These are phyloP conservation scores for Brenthis hecate DNA, from an alignment of 2,888 invertebrate genomes.

Conservation along the genomic window DNA sequence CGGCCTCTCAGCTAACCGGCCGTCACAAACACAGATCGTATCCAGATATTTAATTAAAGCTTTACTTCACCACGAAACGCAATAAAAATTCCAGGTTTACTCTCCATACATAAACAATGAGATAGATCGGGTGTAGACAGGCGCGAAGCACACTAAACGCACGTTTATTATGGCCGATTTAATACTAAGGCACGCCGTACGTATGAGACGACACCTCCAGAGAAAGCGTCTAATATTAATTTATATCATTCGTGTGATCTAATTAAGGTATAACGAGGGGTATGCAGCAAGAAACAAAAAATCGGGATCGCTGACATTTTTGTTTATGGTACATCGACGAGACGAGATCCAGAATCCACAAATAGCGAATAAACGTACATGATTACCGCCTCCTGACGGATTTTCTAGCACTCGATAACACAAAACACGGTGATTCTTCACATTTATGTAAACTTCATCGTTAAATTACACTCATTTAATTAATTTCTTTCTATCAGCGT, in stretches of 20 bases:
- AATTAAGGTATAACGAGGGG: conserved; percentile 77
- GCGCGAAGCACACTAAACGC: conserved; percentile 75
- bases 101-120: conserved; percentile 83
- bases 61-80: conserved; percentile 63
- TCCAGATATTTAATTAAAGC: conserved; percentile 66
- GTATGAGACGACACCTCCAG: conserved; percentile 55
- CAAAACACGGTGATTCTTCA: conserved; percentile 76
- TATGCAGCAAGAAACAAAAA: conserved; percentile 82
- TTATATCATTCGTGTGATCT: conserved; percentile 79
- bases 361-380: conserved; percentile 81
- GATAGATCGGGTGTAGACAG: conserved; percentile 79
- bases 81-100: conserved; percentile 78
- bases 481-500: conserved; percentile 81
- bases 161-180: conserved; percentile 79
- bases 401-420: conserved; percentile 79
- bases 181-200: conserved; percentile 64
- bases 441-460: conserved; percentile 79
- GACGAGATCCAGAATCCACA: conserved; percentile 80
- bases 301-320: conserved; percentile 83
- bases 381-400: conserved; percentile 82
- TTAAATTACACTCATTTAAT: conserved; percentile 75
- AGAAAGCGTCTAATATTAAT: conserved; percentile 75
- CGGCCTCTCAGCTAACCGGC: conserved; percentile 51
- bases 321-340: conserved; percentile 82
- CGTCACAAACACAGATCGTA: conserved; percentile 51